Conservation (phyloP, 2,113 vertebrate genomes). For the Acrocephalus kingi region DNA sequence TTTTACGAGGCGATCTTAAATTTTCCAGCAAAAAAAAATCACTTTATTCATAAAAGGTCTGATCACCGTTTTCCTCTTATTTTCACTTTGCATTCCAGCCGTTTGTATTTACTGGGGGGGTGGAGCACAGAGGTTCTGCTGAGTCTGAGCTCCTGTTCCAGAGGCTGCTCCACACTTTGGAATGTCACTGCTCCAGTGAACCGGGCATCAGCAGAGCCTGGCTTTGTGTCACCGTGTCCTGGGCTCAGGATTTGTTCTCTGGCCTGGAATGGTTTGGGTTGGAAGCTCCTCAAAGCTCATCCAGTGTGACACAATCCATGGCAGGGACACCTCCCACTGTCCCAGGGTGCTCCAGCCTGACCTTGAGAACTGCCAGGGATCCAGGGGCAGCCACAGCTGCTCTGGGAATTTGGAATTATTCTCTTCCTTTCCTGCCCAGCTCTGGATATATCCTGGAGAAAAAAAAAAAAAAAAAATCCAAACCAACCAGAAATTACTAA, state of each 20-base stretch:
- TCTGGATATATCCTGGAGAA: not conserved
- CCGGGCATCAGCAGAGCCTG: not conserved
- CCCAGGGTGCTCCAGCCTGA: not conserved
- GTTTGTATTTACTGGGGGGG: not conserved
- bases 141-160: not conserved
- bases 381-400: not conserved
- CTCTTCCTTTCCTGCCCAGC: not conserved
- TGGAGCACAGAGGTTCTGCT: not conserved
- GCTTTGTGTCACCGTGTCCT: not conserved
- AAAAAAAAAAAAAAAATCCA: not conserved
- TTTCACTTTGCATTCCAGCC: not conserved
- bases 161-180: not conserved
- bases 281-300: fast-evolving
- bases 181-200: not conserved
- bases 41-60: not conserved
- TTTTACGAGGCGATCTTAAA: not conserved
- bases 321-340: not conserved
- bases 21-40: not conserved
- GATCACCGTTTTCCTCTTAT: not conserved
- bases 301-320: not conserved
- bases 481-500: not conserved
- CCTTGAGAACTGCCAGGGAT: not conserved
- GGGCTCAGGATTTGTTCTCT: not conserved
- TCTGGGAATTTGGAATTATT: not conserved
- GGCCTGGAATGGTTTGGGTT: not conserved